Conservation (phyloP, 1,140 invertebrate genomes). For the Drosophila oshimai region DNA sequence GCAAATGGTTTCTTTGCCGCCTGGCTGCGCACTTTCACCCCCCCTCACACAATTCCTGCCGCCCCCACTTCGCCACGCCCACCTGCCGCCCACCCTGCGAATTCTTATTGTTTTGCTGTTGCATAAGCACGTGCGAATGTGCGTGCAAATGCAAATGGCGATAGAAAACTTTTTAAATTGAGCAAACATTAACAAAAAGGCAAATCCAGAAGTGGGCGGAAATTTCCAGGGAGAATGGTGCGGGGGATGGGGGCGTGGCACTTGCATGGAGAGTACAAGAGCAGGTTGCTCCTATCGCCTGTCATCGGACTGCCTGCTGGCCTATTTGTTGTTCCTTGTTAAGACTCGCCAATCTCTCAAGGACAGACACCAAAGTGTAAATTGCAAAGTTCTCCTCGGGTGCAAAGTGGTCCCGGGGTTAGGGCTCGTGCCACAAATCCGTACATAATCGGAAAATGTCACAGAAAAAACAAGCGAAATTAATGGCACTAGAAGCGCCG, state of each 20-base stretch:
- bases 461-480: conserved; percentile 70
- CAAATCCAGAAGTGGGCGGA: conserved; percentile 29
- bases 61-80: conserved; percentile 1
- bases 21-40: conserved; percentile 41
- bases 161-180: conserved; percentile 80
- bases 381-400: conserved; percentile 56
- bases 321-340: conserved; percentile 69
- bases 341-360: conserved; percentile 67
- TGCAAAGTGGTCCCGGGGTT: background rate
- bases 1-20: conserved; percentile 71
- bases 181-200: conserved; percentile 77
- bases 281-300: conserved; percentile 59
- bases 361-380: conserved; percentile 72
- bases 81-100: background rate
- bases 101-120: conserved; percentile 34
- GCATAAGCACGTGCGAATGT: conserved; percentile 74
- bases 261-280: conserved; percentile 22
- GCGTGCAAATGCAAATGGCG: conserved; percentile 78
- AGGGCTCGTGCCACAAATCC: conserved; percentile 53
- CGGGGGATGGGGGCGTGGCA: background rate
- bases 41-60: background rate
- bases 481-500: conserved; percentile 70
- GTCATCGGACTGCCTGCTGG: conserved; percentile 46
- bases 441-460: conserved; percentile 79
- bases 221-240: background rate